Evolutionary conservation across 2,888 invertebrate species (phyloP), one percentile per base, ranked within the genome.

Genomic region (Nysson spinosus): DNA sequence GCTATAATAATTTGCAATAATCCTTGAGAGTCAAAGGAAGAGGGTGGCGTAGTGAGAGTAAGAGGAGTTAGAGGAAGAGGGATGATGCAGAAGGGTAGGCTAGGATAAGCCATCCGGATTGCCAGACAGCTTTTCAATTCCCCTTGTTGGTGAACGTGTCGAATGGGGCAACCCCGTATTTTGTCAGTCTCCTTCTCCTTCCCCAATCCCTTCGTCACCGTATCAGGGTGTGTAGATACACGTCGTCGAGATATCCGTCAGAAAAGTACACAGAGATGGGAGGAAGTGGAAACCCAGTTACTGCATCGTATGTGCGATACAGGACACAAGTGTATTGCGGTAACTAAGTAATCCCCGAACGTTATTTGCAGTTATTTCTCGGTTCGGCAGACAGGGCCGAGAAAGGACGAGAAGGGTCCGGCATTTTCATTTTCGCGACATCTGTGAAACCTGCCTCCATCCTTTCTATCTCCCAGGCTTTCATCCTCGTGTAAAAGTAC

Each of bases 311-410:
- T n/a, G n/a, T 16, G 22, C 65, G 55, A 51, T 58, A 51, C 43
- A 62, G 43, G 37, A 42, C 55, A 77, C 80, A 78, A 82, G 77
- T 80, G 78, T 82, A 81, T 80, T 82, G 83, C 83, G 83, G 85
- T 85, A 85, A 85, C 83, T 84, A 82, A 84, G 83, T 85, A 85
- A 85, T 85, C 85, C 84, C 78, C 83, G 76, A 84, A 84, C 80
- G 83, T 85, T 85, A 85, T 85, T 85, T 82, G 85, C 76, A 81
- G 84, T 85, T 85, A 85, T 85, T 84, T 85, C 74, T 84, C 85
- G 85, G 77, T 85, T 77, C 76, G 68, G 58, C 78, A 79, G 66
- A 67, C 72, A 52, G 61, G 58, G 44, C 19, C 20, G 42, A 40
- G 50, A 32, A 60, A 50, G 51, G 49, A 40, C 26, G 32, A 12